A percentile compares a stretch with the other conserved stretches of the same genome.
Conservation (phyloP, 2,113 vertebrate species). For the Protobothrops mucrosquamatus region DNA sequence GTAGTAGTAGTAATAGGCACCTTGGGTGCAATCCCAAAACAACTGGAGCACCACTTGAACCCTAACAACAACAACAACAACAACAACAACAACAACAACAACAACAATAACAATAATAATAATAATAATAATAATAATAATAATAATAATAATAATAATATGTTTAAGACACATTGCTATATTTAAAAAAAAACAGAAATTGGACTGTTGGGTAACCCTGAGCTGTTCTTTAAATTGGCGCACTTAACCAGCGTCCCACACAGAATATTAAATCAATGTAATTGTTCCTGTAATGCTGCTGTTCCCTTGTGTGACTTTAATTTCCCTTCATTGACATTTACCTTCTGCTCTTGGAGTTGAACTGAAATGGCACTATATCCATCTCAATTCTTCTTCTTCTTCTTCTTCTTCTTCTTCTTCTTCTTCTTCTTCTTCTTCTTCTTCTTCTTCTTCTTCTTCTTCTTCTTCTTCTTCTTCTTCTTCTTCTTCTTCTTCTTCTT, state of each 20-base stretch:
- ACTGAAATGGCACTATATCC: conserved; percentile 70
- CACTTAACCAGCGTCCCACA: conserved; percentile 56
- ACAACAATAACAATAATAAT: too few relatives aligned
- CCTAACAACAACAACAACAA: too few relatives aligned
- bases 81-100: too few relatives aligned
- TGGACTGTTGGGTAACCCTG: conserved; percentile 66
- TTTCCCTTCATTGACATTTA: conserved; percentile 13
- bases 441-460: too few relatives aligned
- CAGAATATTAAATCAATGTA: conserved; percentile 65
- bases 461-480: too few relatives aligned
- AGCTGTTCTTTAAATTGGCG: conserved; percentile 52
- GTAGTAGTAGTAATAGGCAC: too few relatives aligned
- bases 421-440: too few relatives aligned
- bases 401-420: too few relatives aligned
- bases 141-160: not conserved
- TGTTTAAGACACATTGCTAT: conserved; percentile 64
- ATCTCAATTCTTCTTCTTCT: conserved; percentile 56
- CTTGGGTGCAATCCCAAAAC: too few relatives aligned
- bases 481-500: too few relatives aligned
- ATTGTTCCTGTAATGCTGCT: conserved; percentile 50
- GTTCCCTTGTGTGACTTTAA: not conserved
- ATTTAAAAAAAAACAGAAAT: conserved; percentile 72
- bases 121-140: too few relatives aligned
- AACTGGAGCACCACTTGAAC: too few relatives aligned
- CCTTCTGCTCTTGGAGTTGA: conserved; percentile 45